phyloP scores from a whole-genome alignment of 2,113 vertebrate species.

The Ophiodon elongatus region DNA sequence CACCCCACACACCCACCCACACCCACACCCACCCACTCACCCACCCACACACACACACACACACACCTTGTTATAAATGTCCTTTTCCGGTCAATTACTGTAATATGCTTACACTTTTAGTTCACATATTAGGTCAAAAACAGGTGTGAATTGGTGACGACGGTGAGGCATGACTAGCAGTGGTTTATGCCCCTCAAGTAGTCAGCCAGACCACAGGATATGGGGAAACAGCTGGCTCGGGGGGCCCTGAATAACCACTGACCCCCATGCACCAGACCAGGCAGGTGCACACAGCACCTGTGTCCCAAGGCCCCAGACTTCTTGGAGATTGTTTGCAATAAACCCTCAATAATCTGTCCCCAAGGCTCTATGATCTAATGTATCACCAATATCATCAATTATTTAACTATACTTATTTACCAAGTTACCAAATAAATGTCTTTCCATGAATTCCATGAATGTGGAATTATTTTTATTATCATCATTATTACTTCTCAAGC shows the following conservation, averaged over 20 bases:
- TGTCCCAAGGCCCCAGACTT: conserved; percentile 51
- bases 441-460: no score
- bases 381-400: neutral
- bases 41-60: conserved; percentile 1
- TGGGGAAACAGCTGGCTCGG: conserved; percentile 60
- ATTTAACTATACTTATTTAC: neutral
- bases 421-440: neutral
- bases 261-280: conserved; percentile 38
- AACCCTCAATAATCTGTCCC: conserved; percentile 13
- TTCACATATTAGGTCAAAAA: conserved; percentile 42
- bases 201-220: conserved; percentile 29
- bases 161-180: conserved; percentile 36
- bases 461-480: conserved; percentile 1
- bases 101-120: conserved; percentile 48
- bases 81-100: conserved; percentile 38
- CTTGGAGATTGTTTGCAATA: conserved; percentile 39
- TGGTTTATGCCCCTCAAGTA: conserved; percentile 53
- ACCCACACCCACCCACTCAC: neutral
- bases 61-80: conserved; percentile 12
- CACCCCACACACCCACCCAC: neutral
- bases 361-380: neutral
- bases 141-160: conserved; percentile 69
- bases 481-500: conserved; percentile 19
- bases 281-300: conserved; percentile 68
- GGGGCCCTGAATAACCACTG: conserved; percentile 67